A percentile compares a stretch with the other conserved stretches of the same genome.
These are phyloP conservation scores for Diplazon laetatorius DNA, from an alignment of 2,888 invertebrate species.

Conservation along the genomic window DNA sequence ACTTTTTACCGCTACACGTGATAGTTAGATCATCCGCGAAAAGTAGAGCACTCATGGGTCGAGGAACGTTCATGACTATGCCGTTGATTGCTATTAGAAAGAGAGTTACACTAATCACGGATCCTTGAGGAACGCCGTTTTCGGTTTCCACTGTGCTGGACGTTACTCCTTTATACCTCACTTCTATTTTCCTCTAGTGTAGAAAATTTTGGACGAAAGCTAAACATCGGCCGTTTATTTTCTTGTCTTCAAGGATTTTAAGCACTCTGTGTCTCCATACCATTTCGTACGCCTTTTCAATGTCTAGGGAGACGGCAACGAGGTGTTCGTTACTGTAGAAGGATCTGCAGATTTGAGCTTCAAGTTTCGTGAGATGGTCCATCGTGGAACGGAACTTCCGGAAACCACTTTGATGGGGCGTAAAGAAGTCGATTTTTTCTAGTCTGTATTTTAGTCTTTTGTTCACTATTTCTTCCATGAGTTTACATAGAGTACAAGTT, in stretches of 20 bases:
- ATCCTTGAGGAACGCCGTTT: slow-evolving; percentile 64
- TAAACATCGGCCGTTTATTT: slow-evolving; percentile 48
- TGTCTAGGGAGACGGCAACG: slow-evolving; percentile 52
- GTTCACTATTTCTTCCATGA: slow-evolving; percentile 44
- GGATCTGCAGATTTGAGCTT: slow-evolving; percentile 37
- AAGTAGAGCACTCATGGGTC: slow-evolving; percentile 42
- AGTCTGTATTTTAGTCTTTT: slow-evolving; percentile 32
- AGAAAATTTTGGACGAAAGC: slow-evolving; percentile 62
- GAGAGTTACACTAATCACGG: slow-evolving; percentile 59
- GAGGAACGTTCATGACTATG: slow-evolving; percentile 10
- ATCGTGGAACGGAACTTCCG: slow-evolving; percentile 38
- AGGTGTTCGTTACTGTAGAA: slow-evolving; percentile 16
- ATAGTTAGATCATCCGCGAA: slow-evolving; percentile 64
- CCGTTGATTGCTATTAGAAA: slow-evolving; percentile 65
- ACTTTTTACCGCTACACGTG: slow-evolving; percentile 50
- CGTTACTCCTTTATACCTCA: slow-evolving; percentile 24
- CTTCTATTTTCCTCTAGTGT: slow-evolving; percentile 36
- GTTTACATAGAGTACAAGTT: slow-evolving; percentile 40
- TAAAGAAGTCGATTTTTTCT: slow-evolving; percentile 6
- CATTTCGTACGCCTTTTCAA: slow-evolving; percentile 51
- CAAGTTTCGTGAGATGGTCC: slow-evolving; percentile 60
- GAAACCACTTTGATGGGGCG: slow-evolving; percentile 32
- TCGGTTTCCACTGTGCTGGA: slow-evolving; percentile 34
- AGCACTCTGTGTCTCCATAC: slow-evolving; percentile 59
- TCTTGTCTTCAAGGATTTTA: slow-evolving; percentile 37